phyloP scores from a whole-genome alignment of 2,113 vertebrate genomes.

The Brachirus orientalis region DNA sequence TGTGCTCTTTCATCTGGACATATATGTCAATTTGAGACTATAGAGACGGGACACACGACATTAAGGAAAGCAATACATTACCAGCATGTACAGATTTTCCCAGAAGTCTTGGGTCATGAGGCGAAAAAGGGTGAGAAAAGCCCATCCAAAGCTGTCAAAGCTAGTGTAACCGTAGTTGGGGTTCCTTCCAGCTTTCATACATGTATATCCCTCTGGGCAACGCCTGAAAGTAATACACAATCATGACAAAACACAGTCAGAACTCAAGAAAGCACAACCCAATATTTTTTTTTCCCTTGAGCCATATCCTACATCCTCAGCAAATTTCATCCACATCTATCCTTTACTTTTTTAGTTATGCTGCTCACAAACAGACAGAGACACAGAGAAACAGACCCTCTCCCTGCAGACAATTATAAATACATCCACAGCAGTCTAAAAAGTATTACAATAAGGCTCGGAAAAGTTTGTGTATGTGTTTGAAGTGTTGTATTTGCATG shows the following conservation, averaged over 20 bases:
- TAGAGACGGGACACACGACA: not conserved
- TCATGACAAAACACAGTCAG: not conserved
- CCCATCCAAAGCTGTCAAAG: constrained; percentile 98
- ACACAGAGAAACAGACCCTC: no score
- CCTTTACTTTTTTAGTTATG: no score
- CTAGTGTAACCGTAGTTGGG: constrained; percentile 99
- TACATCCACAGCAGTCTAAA: no score
- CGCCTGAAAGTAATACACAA: constrained; percentile 76
- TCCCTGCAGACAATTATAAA: no score
- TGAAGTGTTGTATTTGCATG: not conserved
- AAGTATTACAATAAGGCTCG: no score
- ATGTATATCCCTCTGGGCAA: constrained; percentile 94
- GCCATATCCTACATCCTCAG: no score
- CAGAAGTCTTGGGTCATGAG: constrained; percentile 99
- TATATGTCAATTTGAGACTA: not conserved
- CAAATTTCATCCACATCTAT: no score
- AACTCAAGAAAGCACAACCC: not conserved
- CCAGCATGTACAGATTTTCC: constrained; percentile 97
- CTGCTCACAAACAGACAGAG: not conserved
- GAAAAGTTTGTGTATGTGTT: no score
- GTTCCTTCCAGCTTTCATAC: constrained; percentile 97
- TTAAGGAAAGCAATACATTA: constrained; percentile 50
- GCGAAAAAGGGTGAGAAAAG: constrained; percentile 96
- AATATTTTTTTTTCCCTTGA: no score
- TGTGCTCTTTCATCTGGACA: no score